Conservation (phyloP, 2,888 invertebrate genomes). For the Cacoxenus indagator region DNA sequence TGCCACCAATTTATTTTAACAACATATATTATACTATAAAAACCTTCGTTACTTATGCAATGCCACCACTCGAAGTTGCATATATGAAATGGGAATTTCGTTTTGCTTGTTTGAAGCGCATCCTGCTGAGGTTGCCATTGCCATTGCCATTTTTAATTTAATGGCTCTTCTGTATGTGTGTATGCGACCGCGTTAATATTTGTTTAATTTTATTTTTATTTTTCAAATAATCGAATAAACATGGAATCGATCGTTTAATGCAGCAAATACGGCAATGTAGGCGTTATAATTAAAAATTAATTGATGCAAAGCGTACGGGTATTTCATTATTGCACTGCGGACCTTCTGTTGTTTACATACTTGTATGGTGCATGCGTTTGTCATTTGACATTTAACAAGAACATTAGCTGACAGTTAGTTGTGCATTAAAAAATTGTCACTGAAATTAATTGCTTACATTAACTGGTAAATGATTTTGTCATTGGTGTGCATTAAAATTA, state of each 20-base stretch:
- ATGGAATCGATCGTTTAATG: not conserved
- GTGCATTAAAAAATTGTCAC: conserved; percentile 32
- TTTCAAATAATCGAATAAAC: not conserved
- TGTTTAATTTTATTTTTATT: not conserved
- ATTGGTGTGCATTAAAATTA: conserved; percentile 16
- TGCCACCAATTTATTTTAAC: no score
- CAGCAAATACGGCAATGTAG: not conserved
- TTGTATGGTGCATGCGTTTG: not conserved
- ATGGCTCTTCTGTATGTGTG: no score
- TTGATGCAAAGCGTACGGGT: not conserved
- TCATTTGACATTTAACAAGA: conserved; percentile 32
- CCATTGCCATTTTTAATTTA: no score
- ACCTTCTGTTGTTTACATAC: not conserved
- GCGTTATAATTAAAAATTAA: conserved; percentile 1
- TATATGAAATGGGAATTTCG: no score
- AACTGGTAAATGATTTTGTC: conserved; percentile 15
- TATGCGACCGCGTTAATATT: no score
- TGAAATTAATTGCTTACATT: conserved; percentile 25
- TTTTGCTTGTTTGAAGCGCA: no score
- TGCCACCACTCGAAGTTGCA: no score
- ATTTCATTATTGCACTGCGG: no score
- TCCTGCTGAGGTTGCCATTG: no score
- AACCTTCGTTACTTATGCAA: no score
- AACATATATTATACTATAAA: no score
- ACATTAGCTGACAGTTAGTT: conserved; percentile 42